Evolutionary conservation across 2,113 vertebrate genomes (phyloP), one percentile per base, ranked within the genome.

Genomic region (Tachysurus fulvidraco): DNA sequence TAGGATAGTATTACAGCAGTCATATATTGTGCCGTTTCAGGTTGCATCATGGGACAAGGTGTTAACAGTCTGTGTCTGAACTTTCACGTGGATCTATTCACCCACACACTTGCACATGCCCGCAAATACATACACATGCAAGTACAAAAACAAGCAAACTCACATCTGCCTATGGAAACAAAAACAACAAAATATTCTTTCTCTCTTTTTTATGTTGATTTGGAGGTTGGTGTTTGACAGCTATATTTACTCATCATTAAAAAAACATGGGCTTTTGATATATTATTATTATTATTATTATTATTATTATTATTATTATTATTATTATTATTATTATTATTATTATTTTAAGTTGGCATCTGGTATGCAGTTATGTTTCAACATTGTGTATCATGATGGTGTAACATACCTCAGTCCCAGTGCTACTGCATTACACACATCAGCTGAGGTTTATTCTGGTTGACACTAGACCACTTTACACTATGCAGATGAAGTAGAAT

Each of bases 1-100:
- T 78, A 86, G 84, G 78, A 82, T 83, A 82, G 71, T 44, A 73
- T 46, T n/a, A 65, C 13, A 9, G 44, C 71, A 78, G 71, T 73
- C 81, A 57, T 78, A 69, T 59, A 83, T 64, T 84, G 52, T 85
- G 55, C 21, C 64, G 55, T 85, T 83, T 88, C 80, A 64, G 54
- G 54, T 87, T 90, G 83, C 85, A 88, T 85, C 54, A 87, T 88
- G 82, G 76, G 79, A 86, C 60, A 83, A 85, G 81, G 89, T 87
- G 85, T 86, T 86, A 86, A 86, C 81, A 86, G 60, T 59, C 64
- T 30, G 60, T 30, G 60, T 67, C 60, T 67, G 69, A 59, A 8
- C 52, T 82, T 85, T 81, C 84, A 84, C 77, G 69, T 86, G 84
- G 28, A 81, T 60, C 9, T 60, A 60, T 60, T 60, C 21, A 8